Percentiles rank a stretch among this genome's conserved stretches.
phyloP scores from a whole-genome alignment of 2,888 invertebrate genomes.

The Lysandra bellargus region DNA sequence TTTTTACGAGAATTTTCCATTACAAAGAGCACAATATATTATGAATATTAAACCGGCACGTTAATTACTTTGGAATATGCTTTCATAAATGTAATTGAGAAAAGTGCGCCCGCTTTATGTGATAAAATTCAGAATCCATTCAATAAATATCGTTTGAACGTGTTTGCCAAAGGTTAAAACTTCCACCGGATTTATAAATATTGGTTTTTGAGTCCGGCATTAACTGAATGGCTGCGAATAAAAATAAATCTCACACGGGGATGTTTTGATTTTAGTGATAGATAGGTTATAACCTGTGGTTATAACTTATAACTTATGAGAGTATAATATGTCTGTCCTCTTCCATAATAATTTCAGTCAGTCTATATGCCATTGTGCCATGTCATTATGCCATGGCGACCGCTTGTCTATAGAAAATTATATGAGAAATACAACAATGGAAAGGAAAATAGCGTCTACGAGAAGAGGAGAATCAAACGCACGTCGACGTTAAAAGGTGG shows the following conservation, averaged over 20 bases:
- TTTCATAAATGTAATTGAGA: slow-evolving; percentile 24
- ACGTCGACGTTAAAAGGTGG: too few relatives aligned
- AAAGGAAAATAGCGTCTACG: too few relatives aligned
- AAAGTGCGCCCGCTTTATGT: slow-evolving; percentile 10
- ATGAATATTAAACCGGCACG: slow-evolving; percentile 6
- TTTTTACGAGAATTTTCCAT: slow-evolving; percentile 22
- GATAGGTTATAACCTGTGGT: too few relatives aligned
- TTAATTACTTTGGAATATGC: slow-evolving; percentile 18
- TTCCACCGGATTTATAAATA: background rate
- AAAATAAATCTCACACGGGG: background rate
- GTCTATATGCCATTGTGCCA: too few relatives aligned
- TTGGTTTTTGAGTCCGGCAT: background rate
- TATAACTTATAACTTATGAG: too few relatives aligned
- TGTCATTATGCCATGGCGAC: too few relatives aligned
- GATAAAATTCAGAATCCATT: slow-evolving; percentile 12
- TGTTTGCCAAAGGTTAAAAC: background rate
- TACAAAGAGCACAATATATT: slow-evolving; percentile 21
- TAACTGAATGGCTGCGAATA: background rate
- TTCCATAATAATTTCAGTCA: too few relatives aligned
- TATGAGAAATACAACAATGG: too few relatives aligned
- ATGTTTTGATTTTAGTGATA: too few relatives aligned
- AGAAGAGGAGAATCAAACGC: too few relatives aligned
- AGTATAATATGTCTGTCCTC: too few relatives aligned
- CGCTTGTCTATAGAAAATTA: too few relatives aligned
- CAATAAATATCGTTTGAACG: slow-evolving; percentile 14